Evolutionary conservation across 2,888 invertebrate species (phyloP), one percentile per base, ranked within the genome.

Genomic region (Drosophila anceps): DNA sequence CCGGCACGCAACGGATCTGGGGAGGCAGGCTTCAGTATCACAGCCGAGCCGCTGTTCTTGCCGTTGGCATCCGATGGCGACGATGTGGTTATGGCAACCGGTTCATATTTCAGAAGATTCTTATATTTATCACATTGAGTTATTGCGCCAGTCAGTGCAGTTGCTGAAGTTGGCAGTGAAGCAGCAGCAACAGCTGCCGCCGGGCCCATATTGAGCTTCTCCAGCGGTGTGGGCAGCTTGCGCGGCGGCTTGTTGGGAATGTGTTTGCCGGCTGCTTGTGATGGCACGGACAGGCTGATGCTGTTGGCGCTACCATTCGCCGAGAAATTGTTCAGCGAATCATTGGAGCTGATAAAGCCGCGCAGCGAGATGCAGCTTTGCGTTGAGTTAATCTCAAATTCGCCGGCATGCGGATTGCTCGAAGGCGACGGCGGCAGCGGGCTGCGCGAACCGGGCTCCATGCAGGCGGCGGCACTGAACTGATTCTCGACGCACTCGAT

Each of bases 361-460:
- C 91, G 83, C 71, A 92, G 53, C 15, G 92, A 91, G 35, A 90
- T 85, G 69, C 90, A 87, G 58, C 91, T 92, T 46, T 93, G 92
- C n/a, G 90, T 92, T 4, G 92, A 92, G 59, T 92, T 92, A 8
- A 90, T 79, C 61, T 93, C 93, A 15, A 92, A 91, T 57, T 93
- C 93, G 4, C 86, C 83, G 20, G 81, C 79, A 53, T 88, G 91
- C 9, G 90, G 90, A 84, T 91, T 88, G 15, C 81, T 90, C 60
- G 91, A 92, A 0, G 94, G 94, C 1, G 96, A 96, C 2, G 95
- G 95, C 4, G 97, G 96, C 77, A 97, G 92, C 0, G 97, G 97
- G 83, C 96, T 97, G 79, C 97, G 94, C 6, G 97, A 97, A 27
- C 97, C 95, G 29, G 97, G 96, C 90, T 96, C 96, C 95, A 97